These are phyloP conservation scores for Orchesellides sinensis DNA, from an alignment of 2,888 invertebrate species.

Conservation along the genomic window DNA sequence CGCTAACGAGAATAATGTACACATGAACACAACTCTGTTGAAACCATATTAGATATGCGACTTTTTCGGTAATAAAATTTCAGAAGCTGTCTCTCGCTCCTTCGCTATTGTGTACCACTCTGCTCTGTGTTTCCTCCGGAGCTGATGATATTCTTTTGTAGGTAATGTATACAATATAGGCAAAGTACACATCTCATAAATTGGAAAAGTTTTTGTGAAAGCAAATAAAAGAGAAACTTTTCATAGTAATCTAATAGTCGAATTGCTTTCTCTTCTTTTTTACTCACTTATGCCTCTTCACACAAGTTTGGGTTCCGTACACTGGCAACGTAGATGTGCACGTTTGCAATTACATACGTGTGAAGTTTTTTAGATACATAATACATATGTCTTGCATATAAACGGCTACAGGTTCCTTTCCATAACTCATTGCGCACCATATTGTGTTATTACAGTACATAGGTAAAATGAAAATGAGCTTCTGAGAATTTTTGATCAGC, in stretches of 20 bases:
- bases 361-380: too few species aligned
- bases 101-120: neutral
- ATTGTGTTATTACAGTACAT: too few species aligned
- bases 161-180: constrained; percentile 47
- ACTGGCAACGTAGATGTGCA: too few species aligned
- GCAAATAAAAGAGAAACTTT: constrained; percentile 60
- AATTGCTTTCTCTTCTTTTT: constrained; percentile 52
- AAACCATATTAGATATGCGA: constrained; percentile 17
- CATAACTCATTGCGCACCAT: too few species aligned
- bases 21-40: neutral
- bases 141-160: constrained; percentile 54
- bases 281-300: constrained; percentile 4
- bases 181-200: constrained; percentile 63
- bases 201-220: constrained; percentile 61
- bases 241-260: constrained; percentile 60
- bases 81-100: neutral
- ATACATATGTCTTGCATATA: too few species aligned
- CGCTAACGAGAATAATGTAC: neutral
- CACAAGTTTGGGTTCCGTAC: too few species aligned
- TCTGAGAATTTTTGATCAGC: constrained; percentile 41
- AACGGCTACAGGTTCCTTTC: too few species aligned
- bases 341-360: too few species aligned
- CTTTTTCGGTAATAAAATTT: constrained; percentile 2
- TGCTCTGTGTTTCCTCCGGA: neutral
- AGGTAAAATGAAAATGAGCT: constrained; percentile 50